Conservation (phyloP, 2,797 vertebrate genomes). For the Xyrichtys novacula region DNA sequence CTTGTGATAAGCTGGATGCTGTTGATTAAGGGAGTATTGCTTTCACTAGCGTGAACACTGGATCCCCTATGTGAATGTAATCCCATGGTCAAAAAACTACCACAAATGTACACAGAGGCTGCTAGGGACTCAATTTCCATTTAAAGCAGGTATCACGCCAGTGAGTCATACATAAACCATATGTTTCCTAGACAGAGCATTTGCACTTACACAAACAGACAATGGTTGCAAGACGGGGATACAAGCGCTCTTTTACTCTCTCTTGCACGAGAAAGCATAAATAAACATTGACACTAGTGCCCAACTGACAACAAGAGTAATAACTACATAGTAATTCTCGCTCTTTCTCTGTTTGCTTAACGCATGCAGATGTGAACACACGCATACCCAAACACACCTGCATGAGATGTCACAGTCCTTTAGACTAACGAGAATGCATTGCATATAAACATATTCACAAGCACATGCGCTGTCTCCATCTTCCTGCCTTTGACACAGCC, state of each 20-base stretch:
- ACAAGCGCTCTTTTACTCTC: neutral
- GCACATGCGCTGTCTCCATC: neutral
- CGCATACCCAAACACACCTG: neutral
- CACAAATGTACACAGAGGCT: neutral
- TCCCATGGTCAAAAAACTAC: slow-evolving; percentile 12
- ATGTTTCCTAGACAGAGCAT: slow-evolving; percentile 17
- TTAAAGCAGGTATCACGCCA: slow-evolving; percentile 33
- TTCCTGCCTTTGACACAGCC: slow-evolving; percentile 6
- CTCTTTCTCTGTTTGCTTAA: neutral
- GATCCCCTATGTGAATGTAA: slow-evolving; percentile 24
- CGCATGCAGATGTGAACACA: neutral
- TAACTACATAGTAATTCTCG: slow-evolving; percentile 21
- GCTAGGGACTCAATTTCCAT: slow-evolving; percentile 44
- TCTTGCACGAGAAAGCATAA: slow-evolving; percentile 2
- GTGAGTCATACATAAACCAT: slow-evolving; percentile 55
- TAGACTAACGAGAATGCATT: slow-evolving; percentile 16
- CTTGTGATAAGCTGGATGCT: slow-evolving; percentile 18
- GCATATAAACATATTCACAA: slow-evolving; percentile 1
- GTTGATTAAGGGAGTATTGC: slow-evolving; percentile 34
- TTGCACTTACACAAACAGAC: slow-evolving; percentile 30
- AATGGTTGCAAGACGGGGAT: slow-evolving; percentile 15
- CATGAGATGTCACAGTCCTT: slow-evolving; percentile 26
- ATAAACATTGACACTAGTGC: slow-evolving; percentile 22
- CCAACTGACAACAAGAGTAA: slow-evolving; percentile 30
- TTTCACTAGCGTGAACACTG: slow-evolving; percentile 29